Conservation (phyloP, 1,140 invertebrate species). For the Drosophila teissieri region DNA sequence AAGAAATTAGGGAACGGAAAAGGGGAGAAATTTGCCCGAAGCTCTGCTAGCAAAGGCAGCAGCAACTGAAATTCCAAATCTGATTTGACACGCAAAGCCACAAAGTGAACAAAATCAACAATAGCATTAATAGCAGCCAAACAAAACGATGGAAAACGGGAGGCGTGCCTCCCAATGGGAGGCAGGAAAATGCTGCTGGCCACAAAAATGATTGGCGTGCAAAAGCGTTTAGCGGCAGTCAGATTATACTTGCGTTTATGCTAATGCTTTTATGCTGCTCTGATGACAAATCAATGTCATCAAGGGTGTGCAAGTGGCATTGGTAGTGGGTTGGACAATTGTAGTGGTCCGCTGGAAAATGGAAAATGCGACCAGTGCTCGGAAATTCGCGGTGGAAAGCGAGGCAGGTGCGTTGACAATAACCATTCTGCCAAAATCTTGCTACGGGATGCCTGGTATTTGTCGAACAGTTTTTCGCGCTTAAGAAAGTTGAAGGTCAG, state of each 20-base stretch:
- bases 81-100: conserved; percentile 75
- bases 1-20: conserved; percentile 17
- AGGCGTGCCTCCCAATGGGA: conserved; percentile 10
- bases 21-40: conserved; percentile 20
- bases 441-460: too few species aligned
- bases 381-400: too few species aligned
- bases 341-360: not conserved
- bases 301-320: not conserved
- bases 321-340: not conserved
- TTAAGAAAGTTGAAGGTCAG: not conserved
- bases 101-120: conserved; percentile 40
- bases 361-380: not conserved
- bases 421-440: not conserved
- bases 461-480: not conserved
- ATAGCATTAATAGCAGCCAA: conserved; percentile 20
- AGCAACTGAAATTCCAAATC: conserved; percentile 59
- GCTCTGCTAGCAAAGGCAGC: conserved; percentile 10
- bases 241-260: conserved; percentile 41
- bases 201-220: conserved; percentile 47
- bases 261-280: conserved; percentile 23
- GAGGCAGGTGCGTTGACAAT: not conserved
- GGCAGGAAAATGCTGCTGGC: conserved; percentile 4
- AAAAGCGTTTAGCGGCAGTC: conserved; percentile 51
- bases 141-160: conserved; percentile 25
- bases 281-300: conserved; percentile 26